Conservation (phyloP, 2,113 vertebrate species). For the Bambusicola thoracicus region DNA sequence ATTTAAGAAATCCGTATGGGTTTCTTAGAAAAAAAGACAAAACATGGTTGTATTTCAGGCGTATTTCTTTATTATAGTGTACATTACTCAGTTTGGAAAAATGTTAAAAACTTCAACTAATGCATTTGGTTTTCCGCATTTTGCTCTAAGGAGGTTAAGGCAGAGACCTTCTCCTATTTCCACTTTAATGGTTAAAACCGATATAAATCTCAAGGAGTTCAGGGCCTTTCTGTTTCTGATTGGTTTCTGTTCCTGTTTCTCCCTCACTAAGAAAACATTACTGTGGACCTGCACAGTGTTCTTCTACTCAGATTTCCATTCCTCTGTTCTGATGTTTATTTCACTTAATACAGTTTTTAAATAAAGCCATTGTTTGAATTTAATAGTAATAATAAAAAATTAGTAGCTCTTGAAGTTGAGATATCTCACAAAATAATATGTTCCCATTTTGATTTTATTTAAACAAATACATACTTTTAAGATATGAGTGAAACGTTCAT, state of each 20-base stretch:
- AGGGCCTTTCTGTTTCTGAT: neutral
- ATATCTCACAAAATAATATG: neutral
- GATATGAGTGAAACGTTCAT: neutral
- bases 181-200: neutral
- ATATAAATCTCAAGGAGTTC: neutral
- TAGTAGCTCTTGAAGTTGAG: neutral
- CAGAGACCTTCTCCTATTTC: neutral
- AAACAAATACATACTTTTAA: neutral
- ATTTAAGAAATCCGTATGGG: neutral
- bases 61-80: neutral
- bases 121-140: neutral
- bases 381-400: neutral
- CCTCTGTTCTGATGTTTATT: neutral
- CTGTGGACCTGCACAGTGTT: neutral
- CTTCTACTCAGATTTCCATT: neutral
- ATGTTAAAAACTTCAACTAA: neutral
- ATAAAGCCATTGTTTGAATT: neutral
- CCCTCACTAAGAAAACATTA: neutral
- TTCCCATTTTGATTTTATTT: neutral
- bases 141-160: fast-evolving
- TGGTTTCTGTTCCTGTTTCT: neutral
- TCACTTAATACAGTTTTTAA: neutral
- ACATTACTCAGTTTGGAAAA: neutral
- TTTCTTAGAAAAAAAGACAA: neutral
- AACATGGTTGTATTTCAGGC: neutral